Percentiles rank a stretch among this genome's conserved stretches.
phyloP scores from a whole-genome alignment of 2,888 invertebrate genomes.

The Portevinia maculata region DNA sequence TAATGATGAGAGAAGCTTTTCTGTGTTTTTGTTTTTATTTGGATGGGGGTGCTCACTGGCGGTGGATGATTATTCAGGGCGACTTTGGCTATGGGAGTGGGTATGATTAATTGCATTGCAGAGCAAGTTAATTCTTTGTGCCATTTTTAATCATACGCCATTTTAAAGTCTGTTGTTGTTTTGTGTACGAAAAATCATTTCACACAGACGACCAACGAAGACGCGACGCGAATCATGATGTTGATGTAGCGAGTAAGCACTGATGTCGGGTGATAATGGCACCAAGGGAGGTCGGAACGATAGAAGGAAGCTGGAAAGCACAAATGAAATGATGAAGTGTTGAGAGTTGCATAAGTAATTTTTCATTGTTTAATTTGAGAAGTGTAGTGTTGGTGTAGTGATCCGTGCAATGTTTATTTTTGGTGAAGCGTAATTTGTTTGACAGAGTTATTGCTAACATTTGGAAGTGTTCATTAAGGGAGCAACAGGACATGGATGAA shows the following conservation, averaged over 20 bases:
- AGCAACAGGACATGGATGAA: constrained; percentile 44
- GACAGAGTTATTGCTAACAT: constrained; percentile 34
- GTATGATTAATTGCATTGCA: constrained; percentile 70
- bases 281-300: background rate
- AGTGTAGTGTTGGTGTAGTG: constrained; percentile 5
- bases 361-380: constrained; percentile 72
- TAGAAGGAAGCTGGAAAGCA: background rate
- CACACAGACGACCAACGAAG: constrained; percentile 17
- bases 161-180: constrained; percentile 67
- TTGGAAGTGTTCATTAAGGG: constrained; percentile 36
- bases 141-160: constrained; percentile 74
- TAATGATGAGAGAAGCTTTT: constrained; percentile 72
- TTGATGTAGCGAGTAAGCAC: constrained; percentile 54
- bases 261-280: constrained; percentile 58
- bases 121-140: constrained; percentile 72
- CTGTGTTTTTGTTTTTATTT: constrained; percentile 39
- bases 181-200: constrained; percentile 49
- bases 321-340: constrained; percentile 71
- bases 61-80: constrained; percentile 35
- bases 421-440: constrained; percentile 31
- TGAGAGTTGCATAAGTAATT: constrained; percentile 73
- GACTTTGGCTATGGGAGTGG: constrained; percentile 6
- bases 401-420: constrained; percentile 27
- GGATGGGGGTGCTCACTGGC: background rate
- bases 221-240: constrained; percentile 35